Percentiles rank a stretch among this genome's conserved stretches.
Conservation (phyloP, 2,113 vertebrate species). For the Dendrocopos noguchii region DNA sequence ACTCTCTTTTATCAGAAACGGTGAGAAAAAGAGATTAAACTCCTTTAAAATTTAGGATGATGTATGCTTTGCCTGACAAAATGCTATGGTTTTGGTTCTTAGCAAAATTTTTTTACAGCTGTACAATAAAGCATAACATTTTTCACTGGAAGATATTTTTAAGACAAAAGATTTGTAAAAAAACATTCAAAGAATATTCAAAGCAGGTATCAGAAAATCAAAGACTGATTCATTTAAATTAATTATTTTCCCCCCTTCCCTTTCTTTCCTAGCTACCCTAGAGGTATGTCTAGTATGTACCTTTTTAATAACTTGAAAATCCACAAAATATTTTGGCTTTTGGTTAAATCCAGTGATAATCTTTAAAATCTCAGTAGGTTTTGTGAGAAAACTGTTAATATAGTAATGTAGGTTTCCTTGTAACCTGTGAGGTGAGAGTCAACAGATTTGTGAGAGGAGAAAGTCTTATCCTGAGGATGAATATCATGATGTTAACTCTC, state of each 20-base stretch:
- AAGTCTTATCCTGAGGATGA: not conserved
- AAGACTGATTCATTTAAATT: not conserved
- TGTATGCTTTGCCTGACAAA: not conserved
- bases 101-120: not conserved
- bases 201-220: not conserved
- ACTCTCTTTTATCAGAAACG: not conserved
- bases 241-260: not conserved
- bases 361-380: not conserved
- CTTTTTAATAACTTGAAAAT: not conserved
- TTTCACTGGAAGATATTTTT: not conserved
- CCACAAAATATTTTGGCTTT: not conserved
- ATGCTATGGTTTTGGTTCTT: not conserved
- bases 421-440: not conserved
- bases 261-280: not conserved
- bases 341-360: not conserved
- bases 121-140: not conserved
- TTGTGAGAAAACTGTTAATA: not conserved
- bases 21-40: not conserved
- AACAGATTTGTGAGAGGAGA: not conserved
- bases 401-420: not conserved
- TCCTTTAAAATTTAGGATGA: not conserved
- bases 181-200: not conserved
- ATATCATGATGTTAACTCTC: not conserved
- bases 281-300: accelerated
- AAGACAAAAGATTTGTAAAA: not conserved